Evolutionary conservation across 2,797 vertebrate genomes (phyloP), one percentile per base, ranked within the genome.

Genomic region (Garrulus glandarius): DNA sequence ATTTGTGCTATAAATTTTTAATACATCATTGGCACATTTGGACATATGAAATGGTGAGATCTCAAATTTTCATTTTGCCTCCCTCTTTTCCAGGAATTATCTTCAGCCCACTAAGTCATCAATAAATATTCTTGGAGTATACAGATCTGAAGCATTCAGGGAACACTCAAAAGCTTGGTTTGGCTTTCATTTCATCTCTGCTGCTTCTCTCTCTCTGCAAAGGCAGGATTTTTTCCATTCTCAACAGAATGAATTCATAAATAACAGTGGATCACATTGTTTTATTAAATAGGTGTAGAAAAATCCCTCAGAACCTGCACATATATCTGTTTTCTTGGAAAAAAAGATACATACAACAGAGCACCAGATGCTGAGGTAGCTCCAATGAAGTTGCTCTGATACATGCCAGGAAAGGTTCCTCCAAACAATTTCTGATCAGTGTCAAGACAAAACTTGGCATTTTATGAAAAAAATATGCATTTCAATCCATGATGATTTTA

Each of bases 401-500:
- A 76, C 2, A 26, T 37, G 19, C n/a, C 39, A 53, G 37, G 10
- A 82, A 78, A 81, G 27, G 1, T 2, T 8, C 18, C 22, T 80
- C 34, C 21, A 47, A 74, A 83, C 2, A 59, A 39, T 46, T 89
- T 94, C 30, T 67, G 57, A 70, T 34, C 52, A 26, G 3, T 82
- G 26, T 89, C 78, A 92, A 72, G 44, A 46, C 32, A 83, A 87
- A 87, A 86, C 47, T 9, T 17, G 46, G 11, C 6, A 61, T 67
- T 87, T 89, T 37, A 56, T 30, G 8, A 41, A 68, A 89, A 76
- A 43, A 39, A 6, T 39, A 61, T 1, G 4, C 32, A 81, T 95
- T 96, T 97, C 10, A 89, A 67, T 60, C n/a, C 72, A 95, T 49
- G 81, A 83, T 56, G 37, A 78, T 88, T 70, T 84, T 34, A 68